These are phyloP conservation scores for Drosophila bocqueti DNA, from an alignment of 1,140 invertebrate species.

Conservation along the genomic window DNA sequence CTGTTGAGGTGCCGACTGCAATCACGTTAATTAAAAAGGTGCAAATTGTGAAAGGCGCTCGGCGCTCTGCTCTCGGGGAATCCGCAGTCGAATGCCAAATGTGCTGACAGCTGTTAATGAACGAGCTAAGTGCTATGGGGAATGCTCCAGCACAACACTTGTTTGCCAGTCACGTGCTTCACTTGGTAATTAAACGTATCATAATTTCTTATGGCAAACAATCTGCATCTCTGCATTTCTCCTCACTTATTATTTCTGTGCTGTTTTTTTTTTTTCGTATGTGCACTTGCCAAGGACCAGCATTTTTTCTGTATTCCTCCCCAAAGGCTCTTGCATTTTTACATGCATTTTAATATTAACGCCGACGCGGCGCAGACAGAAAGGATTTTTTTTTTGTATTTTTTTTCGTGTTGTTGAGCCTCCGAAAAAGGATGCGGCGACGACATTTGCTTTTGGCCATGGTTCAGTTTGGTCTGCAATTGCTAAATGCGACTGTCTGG, in stretches of 20 bases:
- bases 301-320: constrained; percentile 21
- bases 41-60: constrained; percentile 83
- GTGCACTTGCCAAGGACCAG: constrained; percentile 16
- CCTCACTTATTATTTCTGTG: not conserved
- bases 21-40: constrained; percentile 85
- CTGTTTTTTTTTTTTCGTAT: constrained; percentile 9
- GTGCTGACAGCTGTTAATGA: constrained; percentile 84
- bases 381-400: constrained; percentile 55
- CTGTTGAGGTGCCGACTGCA: constrained; percentile 64
- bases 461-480: constrained; percentile 65
- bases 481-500: constrained; percentile 63
- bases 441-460: constrained; percentile 73
- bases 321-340: constrained; percentile 68
- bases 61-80: constrained; percentile 35
- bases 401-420: not conserved
- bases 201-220: constrained; percentile 77
- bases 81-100: constrained; percentile 66
- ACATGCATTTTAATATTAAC: constrained; percentile 81
- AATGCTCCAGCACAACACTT: constrained; percentile 32
- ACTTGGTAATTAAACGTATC: constrained; percentile 82
- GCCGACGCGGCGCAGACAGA: constrained; percentile 73
- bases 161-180: constrained; percentile 75
- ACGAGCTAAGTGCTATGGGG: constrained; percentile 50
- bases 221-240: constrained; percentile 24
- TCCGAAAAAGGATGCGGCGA: constrained; percentile 65